Base-by-base conservation (phyloP, 2,888 invertebrate species). In the Tillus elongatus region DNA sequence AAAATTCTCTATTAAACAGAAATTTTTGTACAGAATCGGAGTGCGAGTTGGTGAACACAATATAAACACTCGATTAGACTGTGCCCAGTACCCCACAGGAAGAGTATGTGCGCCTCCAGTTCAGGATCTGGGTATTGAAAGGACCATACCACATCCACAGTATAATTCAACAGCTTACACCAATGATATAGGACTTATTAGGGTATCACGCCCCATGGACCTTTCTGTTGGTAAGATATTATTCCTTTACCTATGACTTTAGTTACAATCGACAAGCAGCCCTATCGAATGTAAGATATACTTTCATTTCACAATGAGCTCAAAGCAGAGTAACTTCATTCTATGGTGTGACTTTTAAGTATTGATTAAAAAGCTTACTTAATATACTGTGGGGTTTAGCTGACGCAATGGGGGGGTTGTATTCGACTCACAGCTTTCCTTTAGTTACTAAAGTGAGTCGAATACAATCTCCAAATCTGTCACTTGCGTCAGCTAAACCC, bases 41-140 rank as follows among this genome's bases (percentile, higher is more conserved):
- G 72, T 79, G 8, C 69, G 80, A 15, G 61, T 82, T 19, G 82
- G 82, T 2, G 82, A 81, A 43, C 72, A 77, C 45, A 69, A 73
- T 47, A 52, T 68, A 30, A 57, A 55, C 31, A 61, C 59, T 1
- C 63, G 65, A 37, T 61, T 59, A 6, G 67, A 72, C 53, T 68
- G 78, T 54, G 61, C 56, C 30, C 33, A 30, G 4, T 15, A 35
- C 8, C 13, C 34, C 4, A 42, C 44, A 12, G 46, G 53, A 36
- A 54, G 35, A 47, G 63, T 40, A 49, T 74, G 61, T 42, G 63
- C 66, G 2, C 63, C 67, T 3, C 61, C 57, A 16, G 68, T 70
- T 24, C 72, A 74, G 52, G 71, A 75, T 50, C 67, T 72, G 41
- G 51, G 54, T 13, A 67, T 78, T 3, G 71, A 70, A 30, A 61